A percentile compares a stretch with the other conserved stretches of the same genome.
Conservation (phyloP, 2,797 vertebrate genomes). For the Danio choprae region DNA sequence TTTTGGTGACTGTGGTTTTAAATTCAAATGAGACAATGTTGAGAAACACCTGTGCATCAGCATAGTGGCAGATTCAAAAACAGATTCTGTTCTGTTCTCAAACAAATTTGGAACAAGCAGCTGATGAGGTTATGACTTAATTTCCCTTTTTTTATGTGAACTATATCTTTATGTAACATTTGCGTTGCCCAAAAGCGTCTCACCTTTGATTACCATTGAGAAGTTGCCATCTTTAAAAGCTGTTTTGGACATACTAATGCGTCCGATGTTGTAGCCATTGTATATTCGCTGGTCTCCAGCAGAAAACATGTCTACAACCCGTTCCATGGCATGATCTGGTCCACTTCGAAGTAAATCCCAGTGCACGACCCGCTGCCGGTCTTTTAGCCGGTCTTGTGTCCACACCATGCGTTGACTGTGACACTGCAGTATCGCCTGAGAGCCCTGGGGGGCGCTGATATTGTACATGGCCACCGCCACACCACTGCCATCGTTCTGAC, state of each 20-base stretch:
- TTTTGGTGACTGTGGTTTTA: too few relatives aligned
- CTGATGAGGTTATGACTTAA: too few relatives aligned
- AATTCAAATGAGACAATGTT: too few relatives aligned
- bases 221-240: conserved; percentile 94
- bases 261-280: conserved; percentile 81
- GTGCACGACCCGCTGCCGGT: conserved; percentile 93
- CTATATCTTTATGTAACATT: not conserved
- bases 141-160: too few relatives aligned
- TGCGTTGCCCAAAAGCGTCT: not conserved
- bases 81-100: too few relatives aligned
- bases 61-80: too few relatives aligned
- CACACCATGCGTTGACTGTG: conserved; percentile 92
- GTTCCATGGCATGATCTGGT: conserved; percentile 77
- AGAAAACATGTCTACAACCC: conserved; percentile 92
- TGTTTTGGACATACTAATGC: conserved; percentile 79
- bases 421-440: conserved; percentile 84
- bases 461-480: conserved; percentile 85
- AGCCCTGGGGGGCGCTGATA: conserved; percentile 80
- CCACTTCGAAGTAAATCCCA: conserved; percentile 84
- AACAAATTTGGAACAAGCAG: too few relatives aligned
- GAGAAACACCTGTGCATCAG: too few relatives aligned
- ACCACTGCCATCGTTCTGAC: conserved; percentile 74
- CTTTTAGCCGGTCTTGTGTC: conserved; percentile 87
- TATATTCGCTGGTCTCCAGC: conserved; percentile 90
- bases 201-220: conserved; percentile 92